These are phyloP conservation scores for Exocentrus adspersus DNA, from an alignment of 2,888 invertebrate species.

Conservation along the genomic window DNA sequence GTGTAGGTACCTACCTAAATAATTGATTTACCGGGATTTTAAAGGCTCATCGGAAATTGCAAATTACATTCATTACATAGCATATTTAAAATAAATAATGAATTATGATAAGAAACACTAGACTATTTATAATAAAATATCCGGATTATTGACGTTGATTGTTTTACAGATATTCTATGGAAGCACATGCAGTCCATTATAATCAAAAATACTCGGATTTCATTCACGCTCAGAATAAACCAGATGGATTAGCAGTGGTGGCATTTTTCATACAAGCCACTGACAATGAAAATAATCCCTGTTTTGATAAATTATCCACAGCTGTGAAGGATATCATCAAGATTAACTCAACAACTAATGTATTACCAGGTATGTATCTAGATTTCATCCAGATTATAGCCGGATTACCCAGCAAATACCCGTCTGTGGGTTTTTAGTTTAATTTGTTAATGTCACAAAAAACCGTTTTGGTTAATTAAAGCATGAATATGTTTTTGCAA, in stretches of 20 bases:
- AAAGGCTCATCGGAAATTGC: too few relatives aligned
- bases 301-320: slow-evolving; percentile 59
- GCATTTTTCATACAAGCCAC: slow-evolving; percentile 71
- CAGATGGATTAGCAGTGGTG: slow-evolving; percentile 77
- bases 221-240: slow-evolving; percentile 72
- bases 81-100: too few relatives aligned
- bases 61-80: too few relatives aligned
- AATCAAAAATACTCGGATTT: slow-evolving; percentile 75
- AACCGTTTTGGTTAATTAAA: too few relatives aligned
- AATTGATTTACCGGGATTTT: too few relatives aligned
- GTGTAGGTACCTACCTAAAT: too few relatives aligned
- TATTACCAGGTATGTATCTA: slow-evolving; percentile 55
- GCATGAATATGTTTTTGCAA: too few relatives aligned
- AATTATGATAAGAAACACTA: too few relatives aligned
- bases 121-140: background rate
- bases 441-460: too few relatives aligned
- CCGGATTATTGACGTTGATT: background rate
- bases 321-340: slow-evolving; percentile 60
- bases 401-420: too few relatives aligned
- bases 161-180: slow-evolving; percentile 73
- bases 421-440: too few relatives aligned
- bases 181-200: slow-evolving; percentile 83
- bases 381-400: too few relatives aligned
- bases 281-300: slow-evolving; percentile 60
- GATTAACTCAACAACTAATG: slow-evolving; percentile 56